phyloP scores from a whole-genome alignment of 2,113 vertebrate genomes.

The Chloropsis cyanopogon region DNA sequence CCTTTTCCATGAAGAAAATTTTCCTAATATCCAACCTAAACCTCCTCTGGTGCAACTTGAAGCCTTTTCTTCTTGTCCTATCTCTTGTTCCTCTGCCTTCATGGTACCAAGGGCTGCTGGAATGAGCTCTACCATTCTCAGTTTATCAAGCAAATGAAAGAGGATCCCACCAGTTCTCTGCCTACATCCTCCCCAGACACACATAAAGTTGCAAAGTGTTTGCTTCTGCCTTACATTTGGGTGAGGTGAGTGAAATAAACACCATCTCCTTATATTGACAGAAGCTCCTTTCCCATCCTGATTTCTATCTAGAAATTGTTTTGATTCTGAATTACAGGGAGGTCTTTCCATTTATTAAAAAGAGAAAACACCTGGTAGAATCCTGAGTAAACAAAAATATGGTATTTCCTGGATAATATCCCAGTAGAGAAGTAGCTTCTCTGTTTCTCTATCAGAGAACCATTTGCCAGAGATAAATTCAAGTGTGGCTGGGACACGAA shows the following conservation, averaged over 20 bases:
- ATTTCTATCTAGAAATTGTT: neutral
- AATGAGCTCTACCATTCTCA: neutral
- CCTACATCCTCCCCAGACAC: neutral
- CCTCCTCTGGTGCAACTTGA: neutral
- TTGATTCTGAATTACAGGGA: neutral
- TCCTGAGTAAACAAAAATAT: neutral
- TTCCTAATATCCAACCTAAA: neutral
- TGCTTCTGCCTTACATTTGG: neutral
- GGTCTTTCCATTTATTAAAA: neutral
- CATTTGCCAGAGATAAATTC: neutral
- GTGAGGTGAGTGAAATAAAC: neutral
- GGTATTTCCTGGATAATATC: neutral
- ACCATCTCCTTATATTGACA: neutral
- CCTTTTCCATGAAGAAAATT: neutral
- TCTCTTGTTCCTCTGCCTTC: neutral
- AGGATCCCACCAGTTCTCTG: neutral
- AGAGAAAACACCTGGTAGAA: neutral
- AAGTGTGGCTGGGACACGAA: neutral
- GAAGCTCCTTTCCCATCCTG: neutral
- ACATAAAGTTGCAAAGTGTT: neutral
- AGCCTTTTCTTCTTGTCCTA: accelerated
- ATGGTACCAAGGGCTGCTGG: neutral
- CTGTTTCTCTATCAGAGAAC: neutral
- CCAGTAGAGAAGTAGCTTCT: neutral
- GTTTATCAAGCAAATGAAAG: neutral